Base-by-base conservation (phyloP, 2,888 invertebrate species). In the Parascotia fuliginaria region DNA sequence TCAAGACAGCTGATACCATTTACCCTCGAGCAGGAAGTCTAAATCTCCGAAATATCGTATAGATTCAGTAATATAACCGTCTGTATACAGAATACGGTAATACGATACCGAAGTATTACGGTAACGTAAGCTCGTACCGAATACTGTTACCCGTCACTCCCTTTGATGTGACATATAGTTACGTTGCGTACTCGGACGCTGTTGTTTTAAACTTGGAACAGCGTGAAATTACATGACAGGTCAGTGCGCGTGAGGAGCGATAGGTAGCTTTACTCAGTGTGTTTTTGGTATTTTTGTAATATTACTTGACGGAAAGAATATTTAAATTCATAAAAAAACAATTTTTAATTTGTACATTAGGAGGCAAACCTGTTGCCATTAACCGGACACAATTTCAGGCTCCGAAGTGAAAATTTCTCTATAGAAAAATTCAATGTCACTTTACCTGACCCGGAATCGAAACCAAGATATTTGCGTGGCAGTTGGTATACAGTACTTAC, bases 161-260 rank as follows among this genome's bases (percentile, higher is more conserved):
- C 75, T 77, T 77, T 77, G 77, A 77, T 74, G 75, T 77, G 52
- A 42, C 57, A 36, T 63, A 47, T 43, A 49, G 38, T 42, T 43
- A 38, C 19, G 42, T 57, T 70, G 58, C 60, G 62, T 65, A 57
- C 52, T 64, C 56, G 43, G 45, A 40, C 60, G 64, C 43, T 60
- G 77, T 77, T 79, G 80, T 83, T 81, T 81, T 73, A 81, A 80
- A 79, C 73, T 78, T 81, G 79, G 65, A 70, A 65, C 76, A 76
- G 77, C 87, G 89, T 89, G 85, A 88, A 89, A 89, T 87, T 78
- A 82, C 65, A 65, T 51, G 70, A 82, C 88, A 83, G 89, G 88
- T 89, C 89, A 89, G 73, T 85, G 85, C 78, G 83, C 75, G 64
- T 55, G 60, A 61, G 13, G 38, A 39, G 42, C 19, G 31, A 2